phyloP scores from a whole-genome alignment of 2,888 invertebrate species.

The Caenorhabditis virilis region DNA sequence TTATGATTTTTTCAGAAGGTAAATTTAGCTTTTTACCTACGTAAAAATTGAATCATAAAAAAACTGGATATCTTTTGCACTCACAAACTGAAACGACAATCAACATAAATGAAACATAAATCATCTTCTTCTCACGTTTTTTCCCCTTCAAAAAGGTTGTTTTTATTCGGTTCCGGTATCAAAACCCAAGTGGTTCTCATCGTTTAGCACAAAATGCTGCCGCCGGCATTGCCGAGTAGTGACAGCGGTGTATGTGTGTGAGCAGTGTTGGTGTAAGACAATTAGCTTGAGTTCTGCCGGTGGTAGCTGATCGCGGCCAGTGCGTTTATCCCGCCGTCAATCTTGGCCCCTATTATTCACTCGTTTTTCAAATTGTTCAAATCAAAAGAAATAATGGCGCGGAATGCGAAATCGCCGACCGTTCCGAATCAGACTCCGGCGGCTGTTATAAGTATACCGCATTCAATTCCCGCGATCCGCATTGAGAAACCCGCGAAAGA shows the following conservation, averaged over 20 bases:
- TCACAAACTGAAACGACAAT: too few species aligned
- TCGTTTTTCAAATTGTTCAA: background rate
- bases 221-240: slow-evolving; percentile 19
- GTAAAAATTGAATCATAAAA: too few species aligned
- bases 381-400: slow-evolving; percentile 33
- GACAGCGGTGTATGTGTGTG: slow-evolving; percentile 27
- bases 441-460: slow-evolving; percentile 14
- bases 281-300: slow-evolving; percentile 38
- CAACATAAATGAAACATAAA: too few species aligned
- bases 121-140: background rate
- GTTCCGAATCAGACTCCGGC: slow-evolving; percentile 21
- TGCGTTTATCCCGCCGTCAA: too few species aligned
- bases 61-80: too few species aligned
- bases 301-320: too few species aligned
- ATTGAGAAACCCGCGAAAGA: slow-evolving; percentile 22
- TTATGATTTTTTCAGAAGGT: too few species aligned
- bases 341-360: too few species aligned
- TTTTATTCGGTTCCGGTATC: slow-evolving; percentile 34
- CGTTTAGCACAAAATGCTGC: slow-evolving; percentile 31
- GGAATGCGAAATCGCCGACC: slow-evolving; percentile 29
- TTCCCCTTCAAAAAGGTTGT: too few species aligned
- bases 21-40: too few species aligned
- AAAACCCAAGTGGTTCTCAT: slow-evolving; percentile 10
- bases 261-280: slow-evolving; percentile 39
- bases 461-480: slow-evolving; percentile 28